These are phyloP conservation scores for pig (Sus scrofa) DNA, from an alignment of 2,113 vertebrate species.

Conservation along the genomic window DNA sequence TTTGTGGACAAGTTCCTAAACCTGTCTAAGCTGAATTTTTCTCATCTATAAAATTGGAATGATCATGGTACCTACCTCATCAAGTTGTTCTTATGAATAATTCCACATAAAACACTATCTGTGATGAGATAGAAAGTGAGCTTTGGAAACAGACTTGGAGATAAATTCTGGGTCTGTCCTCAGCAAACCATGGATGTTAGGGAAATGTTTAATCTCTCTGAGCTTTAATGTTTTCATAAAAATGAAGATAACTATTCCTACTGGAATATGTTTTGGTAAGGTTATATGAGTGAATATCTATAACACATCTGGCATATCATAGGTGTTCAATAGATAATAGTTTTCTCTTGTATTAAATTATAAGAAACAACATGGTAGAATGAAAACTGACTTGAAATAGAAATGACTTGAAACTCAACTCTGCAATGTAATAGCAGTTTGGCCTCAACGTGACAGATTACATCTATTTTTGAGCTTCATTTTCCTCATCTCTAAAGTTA, in stretches of 20 bases:
- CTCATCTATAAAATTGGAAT: not conserved
- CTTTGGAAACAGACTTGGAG: not conserved
- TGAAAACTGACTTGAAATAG: not conserved
- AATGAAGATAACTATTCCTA: not conserved
- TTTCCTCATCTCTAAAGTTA: not conserved
- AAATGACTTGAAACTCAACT: not conserved
- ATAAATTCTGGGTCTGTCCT: not conserved
- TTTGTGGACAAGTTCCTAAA: not conserved
- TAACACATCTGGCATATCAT: not conserved
- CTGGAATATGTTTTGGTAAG: constrained; percentile 26
- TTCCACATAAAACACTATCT: not conserved
- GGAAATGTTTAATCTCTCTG: constrained; percentile 4
- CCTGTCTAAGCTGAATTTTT: not conserved
- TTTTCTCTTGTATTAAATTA: not conserved
- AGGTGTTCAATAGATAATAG: not conserved
- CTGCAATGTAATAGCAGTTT: not conserved
- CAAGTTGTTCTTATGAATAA: not conserved
- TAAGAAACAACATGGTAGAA: not conserved
- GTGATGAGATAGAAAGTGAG: not conserved
- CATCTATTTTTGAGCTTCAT: not conserved
- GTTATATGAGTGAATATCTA: not conserved
- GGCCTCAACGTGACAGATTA: not conserved
- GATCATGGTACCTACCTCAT: not conserved
- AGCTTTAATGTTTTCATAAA: not conserved
- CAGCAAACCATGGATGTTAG: not conserved